A percentile compares a stretch with the other conserved stretches of the same genome.
Evolutionary conservation across 2,797 vertebrate species (phyloP).

Genomic region (Acanthopagrus latus): DNA sequence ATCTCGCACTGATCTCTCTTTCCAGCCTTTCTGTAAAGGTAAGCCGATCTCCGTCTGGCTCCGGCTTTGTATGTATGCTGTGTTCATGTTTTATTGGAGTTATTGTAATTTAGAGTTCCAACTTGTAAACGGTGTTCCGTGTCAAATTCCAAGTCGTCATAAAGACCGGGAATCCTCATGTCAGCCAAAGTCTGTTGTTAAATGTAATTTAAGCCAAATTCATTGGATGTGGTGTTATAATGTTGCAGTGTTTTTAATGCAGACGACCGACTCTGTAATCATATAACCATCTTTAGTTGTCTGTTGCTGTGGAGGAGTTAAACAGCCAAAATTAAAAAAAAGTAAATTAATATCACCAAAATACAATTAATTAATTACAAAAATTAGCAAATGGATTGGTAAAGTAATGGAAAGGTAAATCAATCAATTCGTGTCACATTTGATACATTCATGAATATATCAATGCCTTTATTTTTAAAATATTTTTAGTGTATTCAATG

Average conservation of each 20-base stretch:
- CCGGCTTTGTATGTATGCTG: neutral
- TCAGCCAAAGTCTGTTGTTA: neutral
- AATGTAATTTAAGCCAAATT: neutral
- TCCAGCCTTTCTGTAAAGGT: neutral
- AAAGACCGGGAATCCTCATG: neutral
- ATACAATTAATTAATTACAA: too few species aligned
- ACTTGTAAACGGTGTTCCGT: constrained; percentile 14
- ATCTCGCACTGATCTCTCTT: too few species aligned
- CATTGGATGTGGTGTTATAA: neutral
- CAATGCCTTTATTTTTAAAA: too few species aligned
- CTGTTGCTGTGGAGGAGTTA: neutral
- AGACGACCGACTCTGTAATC: neutral
- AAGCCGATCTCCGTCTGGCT: neutral
- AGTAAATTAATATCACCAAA: too few species aligned
- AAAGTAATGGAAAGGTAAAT: too few species aligned
- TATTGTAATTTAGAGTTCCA: neutral
- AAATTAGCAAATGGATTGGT: too few species aligned
- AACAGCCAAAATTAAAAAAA: too few species aligned
- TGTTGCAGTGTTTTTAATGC: neutral
- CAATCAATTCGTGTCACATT: too few species aligned
- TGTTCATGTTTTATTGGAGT: neutral
- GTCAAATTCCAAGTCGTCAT: neutral
- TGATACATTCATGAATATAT: too few species aligned
- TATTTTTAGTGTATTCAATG: too few species aligned
- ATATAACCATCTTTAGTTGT: neutral